phyloP scores from a whole-genome alignment of 2,797 vertebrate genomes.

The Luscinia luscinia region DNA sequence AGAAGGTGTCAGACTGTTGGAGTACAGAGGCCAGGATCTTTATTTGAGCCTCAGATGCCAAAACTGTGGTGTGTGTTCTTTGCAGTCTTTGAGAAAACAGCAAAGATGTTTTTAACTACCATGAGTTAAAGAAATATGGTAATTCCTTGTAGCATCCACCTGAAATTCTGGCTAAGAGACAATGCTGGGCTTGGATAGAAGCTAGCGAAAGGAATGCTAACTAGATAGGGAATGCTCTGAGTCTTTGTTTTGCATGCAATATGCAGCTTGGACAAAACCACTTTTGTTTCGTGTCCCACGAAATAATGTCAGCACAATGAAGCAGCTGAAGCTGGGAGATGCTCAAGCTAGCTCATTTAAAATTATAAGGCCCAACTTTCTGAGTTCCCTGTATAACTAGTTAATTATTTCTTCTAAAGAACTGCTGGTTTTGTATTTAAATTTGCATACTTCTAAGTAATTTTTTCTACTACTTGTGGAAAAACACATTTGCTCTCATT shows the following conservation, averaged over 20 bases:
- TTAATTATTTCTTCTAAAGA: constrained; percentile 10
- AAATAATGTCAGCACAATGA: background rate
- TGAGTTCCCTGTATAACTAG: background rate
- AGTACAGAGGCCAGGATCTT: background rate
- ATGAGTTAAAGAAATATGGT: background rate
- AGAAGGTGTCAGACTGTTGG: background rate
- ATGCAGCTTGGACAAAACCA: background rate
- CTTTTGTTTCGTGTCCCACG: background rate
- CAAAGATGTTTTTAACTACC: background rate
- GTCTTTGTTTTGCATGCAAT: background rate
- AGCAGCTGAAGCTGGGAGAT: background rate
- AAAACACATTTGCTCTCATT: background rate
- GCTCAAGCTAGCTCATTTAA: background rate
- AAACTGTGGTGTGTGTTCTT: background rate
- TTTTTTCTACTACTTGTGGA: background rate
- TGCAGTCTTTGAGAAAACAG: background rate
- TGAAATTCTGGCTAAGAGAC: background rate
- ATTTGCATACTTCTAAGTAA: background rate
- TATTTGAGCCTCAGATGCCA: background rate
- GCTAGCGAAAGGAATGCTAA: background rate
- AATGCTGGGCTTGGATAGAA: background rate
- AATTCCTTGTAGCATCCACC: background rate
- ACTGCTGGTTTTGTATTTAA: background rate
- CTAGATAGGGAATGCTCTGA: background rate
- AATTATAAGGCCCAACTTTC: background rate